Conservation (phyloP, 2,113 vertebrate species). For the Uria aalge region DNA sequence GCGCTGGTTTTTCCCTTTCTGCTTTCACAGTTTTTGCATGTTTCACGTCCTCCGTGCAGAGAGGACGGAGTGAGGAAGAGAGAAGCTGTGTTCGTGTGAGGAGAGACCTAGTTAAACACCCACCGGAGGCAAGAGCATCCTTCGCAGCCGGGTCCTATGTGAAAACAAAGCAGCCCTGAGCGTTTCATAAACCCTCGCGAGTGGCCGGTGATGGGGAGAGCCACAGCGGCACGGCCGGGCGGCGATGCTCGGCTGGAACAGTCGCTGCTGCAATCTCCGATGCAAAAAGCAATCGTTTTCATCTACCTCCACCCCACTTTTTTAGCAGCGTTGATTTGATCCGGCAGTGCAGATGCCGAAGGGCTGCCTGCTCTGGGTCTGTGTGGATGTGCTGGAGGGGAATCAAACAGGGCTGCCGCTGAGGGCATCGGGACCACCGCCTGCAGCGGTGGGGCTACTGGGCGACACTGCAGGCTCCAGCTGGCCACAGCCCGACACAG, state of each 20-base stretch:
- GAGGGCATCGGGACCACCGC: not conserved
- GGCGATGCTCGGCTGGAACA: not conserved
- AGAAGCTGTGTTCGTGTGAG: not conserved
- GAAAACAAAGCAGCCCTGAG: not conserved
- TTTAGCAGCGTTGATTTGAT: not conserved
- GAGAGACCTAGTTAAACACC: conserved; percentile 4
- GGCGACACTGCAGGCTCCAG: not conserved
- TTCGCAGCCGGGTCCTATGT: not conserved
- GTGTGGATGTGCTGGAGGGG: not conserved
- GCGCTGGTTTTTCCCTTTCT: not conserved
- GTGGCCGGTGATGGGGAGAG: not conserved
- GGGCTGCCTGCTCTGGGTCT: not conserved
- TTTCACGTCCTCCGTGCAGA: not conserved
- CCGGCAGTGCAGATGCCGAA: accelerated
- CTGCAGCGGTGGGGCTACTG: accelerated
- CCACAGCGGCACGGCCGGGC: accelerated
- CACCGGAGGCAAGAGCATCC: not conserved
- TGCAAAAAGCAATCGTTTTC: not conserved
- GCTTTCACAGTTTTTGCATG: not conserved
- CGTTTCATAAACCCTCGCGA: not conserved
- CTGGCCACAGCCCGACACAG: accelerated
- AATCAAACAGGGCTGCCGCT: too few species aligned
- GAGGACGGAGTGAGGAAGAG: not conserved
- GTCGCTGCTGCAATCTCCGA: not conserved
- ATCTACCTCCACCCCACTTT: not conserved